phyloP scores from a whole-genome alignment of 2,797 vertebrate species.

The Coccyzus lansbergi region DNA sequence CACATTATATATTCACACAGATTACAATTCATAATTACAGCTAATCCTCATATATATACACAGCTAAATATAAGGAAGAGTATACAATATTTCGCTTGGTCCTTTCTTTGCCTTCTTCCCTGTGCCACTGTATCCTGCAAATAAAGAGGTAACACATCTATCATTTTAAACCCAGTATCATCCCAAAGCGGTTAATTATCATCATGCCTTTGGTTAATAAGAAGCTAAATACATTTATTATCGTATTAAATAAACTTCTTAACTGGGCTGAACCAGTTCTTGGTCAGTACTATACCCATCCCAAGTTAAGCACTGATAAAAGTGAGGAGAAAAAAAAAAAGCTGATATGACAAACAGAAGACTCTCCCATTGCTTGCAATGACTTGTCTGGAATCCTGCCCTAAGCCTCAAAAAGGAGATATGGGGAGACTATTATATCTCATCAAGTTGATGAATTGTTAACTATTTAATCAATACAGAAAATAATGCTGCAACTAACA shows the following conservation, averaged over 20 bases:
- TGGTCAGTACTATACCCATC: not conserved
- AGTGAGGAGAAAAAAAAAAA: not conserved
- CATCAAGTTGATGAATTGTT: not conserved
- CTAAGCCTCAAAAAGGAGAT: not conserved
- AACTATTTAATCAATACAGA: constrained; percentile 54
- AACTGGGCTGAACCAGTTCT: not conserved
- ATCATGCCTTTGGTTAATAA: too few species aligned
- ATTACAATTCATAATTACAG: too few species aligned
- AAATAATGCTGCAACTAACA: not conserved
- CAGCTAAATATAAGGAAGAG: too few species aligned
- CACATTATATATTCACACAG: too few species aligned
- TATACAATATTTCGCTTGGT: too few species aligned
- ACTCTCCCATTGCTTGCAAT: not conserved
- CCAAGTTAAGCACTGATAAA: not conserved
- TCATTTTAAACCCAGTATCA: too few species aligned
- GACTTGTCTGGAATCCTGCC: not conserved
- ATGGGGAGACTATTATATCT: not conserved
- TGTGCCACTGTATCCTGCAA: too few species aligned
- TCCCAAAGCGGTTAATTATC: too few species aligned
- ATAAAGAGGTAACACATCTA: too few species aligned
- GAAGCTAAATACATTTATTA: not conserved
- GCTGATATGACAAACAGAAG: not conserved
- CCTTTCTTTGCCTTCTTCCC: too few species aligned
- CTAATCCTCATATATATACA: too few species aligned
- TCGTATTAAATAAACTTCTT: not conserved